phyloP scores from a whole-genome alignment of 1,140 invertebrate species.

The Philotrypesis tridentata region DNA sequence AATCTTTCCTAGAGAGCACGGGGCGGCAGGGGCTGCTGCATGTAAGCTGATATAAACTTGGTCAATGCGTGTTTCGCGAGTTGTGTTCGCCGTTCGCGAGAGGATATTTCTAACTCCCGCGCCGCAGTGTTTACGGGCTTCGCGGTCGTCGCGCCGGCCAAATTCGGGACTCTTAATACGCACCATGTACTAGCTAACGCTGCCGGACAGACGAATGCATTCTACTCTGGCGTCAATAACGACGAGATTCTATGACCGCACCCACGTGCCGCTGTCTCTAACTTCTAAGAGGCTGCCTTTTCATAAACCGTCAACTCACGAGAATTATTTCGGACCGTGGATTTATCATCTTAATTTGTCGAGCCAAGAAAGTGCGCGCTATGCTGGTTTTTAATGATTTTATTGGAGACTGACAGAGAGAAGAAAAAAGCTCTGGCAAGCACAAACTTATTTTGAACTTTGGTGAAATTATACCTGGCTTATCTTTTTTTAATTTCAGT shows the following conservation, averaged over 20 bases:
- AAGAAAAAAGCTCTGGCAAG: not conserved
- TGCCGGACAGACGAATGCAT: not conserved
- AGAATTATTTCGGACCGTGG: not conserved
- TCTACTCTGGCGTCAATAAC: conserved; percentile 52
- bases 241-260: not conserved
- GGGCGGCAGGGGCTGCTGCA: not conserved
- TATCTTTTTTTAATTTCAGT: too few species aligned
- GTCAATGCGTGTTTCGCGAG: conserved; percentile 34
- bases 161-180: conserved; percentile 43
- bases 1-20: conserved; percentile 35
- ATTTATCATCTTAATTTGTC: conserved; percentile 20
- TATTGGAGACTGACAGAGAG: not conserved
- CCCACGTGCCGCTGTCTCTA: not conserved
- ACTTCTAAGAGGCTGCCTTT: not conserved
- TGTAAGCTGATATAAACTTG: conserved; percentile 52
- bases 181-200: conserved; percentile 13
- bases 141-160: conserved; percentile 31
- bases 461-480: too few species aligned
- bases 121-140: conserved; percentile 44
- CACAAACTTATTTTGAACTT: not conserved
- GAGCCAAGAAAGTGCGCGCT: not conserved
- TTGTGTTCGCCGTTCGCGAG: not conserved
- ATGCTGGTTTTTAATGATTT: not conserved
- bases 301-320: not conserved
- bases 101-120: conserved; percentile 49